These are phyloP conservation scores for Calliopsis andreniformis DNA, from an alignment of 1,140 invertebrate genomes.

Conservation along the genomic window DNA sequence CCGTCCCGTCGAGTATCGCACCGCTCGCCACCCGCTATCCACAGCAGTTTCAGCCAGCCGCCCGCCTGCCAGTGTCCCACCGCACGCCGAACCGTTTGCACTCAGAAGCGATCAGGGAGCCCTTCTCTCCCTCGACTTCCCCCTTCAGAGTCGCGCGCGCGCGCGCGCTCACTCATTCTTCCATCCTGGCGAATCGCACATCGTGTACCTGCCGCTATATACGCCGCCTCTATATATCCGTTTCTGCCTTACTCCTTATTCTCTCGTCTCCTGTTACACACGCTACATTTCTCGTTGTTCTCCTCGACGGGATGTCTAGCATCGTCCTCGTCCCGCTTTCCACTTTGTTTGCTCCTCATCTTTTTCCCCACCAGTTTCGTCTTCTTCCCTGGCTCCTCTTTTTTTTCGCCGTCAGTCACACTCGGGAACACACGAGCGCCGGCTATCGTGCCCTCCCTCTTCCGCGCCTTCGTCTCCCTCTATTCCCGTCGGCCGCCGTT, in stretches of 20 bases:
- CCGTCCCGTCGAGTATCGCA: conserved; percentile 73
- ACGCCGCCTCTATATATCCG: conserved; percentile 49
- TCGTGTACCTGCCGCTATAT: conserved; percentile 41
- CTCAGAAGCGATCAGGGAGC: conserved; percentile 77
- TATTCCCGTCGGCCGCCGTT: conserved; percentile 21
- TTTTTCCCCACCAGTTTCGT: conserved; percentile 27
- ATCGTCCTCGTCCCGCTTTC: conserved; percentile 12
- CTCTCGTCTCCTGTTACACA: conserved; percentile 30
- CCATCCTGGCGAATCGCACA: conserved; percentile 53
- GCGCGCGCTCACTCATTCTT: conserved; percentile 55
- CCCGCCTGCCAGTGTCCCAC: conserved; percentile 78
- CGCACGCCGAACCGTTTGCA: conserved; percentile 80
- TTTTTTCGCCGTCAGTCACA: conserved; percentile 57
- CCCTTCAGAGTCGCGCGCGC: conserved; percentile 35
- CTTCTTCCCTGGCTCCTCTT: background rate
- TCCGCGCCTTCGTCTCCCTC: conserved; percentile 27
- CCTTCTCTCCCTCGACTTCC: conserved; percentile 67
- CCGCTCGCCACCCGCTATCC: conserved; percentile 77
- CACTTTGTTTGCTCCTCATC: conserved; percentile 10
- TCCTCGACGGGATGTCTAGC: background rate
- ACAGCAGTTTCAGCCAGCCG: conserved; percentile 75
- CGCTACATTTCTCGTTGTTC: conserved; percentile 26
- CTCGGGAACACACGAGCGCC: conserved; percentile 58
- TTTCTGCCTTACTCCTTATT: conserved; percentile 29
- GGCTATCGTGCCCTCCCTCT: conserved; percentile 49